These are phyloP conservation scores for Aspidiotus rigidus DNA, from an alignment of 2,888 invertebrate species.

Conservation along the genomic window DNA sequence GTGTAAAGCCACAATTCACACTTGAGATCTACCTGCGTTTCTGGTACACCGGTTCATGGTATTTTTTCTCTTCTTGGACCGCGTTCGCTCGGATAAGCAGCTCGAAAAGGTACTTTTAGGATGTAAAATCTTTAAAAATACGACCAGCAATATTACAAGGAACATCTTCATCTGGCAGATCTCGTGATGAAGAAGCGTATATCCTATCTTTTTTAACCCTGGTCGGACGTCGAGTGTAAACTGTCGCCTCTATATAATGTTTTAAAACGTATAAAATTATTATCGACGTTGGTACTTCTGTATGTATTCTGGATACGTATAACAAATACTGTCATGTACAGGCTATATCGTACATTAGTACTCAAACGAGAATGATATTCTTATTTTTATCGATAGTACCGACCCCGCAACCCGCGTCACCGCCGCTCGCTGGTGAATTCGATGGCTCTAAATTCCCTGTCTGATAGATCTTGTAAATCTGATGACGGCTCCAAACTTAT, in stretches of 20 bases:
- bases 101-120: conserved; percentile 6
- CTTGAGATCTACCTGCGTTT: too few species aligned
- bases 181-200: background rate
- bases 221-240: conserved; percentile 19
- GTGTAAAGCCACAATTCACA: too few species aligned
- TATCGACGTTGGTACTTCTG: background rate
- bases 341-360: too few species aligned
- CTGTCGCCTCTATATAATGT: background rate
- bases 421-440: background rate
- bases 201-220: background rate
- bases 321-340: background rate
- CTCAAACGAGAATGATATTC: background rate
- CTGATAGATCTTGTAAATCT: background rate
- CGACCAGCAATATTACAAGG: conserved; percentile 4
- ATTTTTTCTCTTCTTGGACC: background rate
- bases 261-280: background rate
- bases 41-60: too few species aligned
- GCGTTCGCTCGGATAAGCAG: background rate
- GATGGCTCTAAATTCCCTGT: conserved; percentile 2
- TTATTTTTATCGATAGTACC: background rate
- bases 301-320: background rate
- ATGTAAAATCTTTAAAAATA: conserved; percentile 27
- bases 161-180: conserved; percentile 28
- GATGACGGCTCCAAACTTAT: background rate
- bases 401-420: background rate